Conservation (phyloP, 2,797 vertebrate species). For the Chelon auratus region DNA sequence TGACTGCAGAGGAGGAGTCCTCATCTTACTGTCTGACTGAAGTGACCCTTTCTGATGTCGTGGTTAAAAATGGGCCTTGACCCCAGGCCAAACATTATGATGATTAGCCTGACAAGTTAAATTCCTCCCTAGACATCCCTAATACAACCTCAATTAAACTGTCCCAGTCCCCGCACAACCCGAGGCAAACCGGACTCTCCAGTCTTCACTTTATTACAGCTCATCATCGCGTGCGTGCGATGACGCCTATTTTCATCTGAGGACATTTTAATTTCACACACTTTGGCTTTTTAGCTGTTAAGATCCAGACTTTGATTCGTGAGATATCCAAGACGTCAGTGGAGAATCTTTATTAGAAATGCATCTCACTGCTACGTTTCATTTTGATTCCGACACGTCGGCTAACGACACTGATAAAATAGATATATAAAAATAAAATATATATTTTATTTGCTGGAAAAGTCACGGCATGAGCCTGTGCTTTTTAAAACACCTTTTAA, state of each 20-base stretch:
- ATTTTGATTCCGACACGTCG: slow-evolving; percentile 45
- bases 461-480: background rate
- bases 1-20: slow-evolving; percentile 41
- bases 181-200: slow-evolving; percentile 31
- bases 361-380: slow-evolving; percentile 51
- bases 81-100: slow-evolving; percentile 70
- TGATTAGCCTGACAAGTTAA: slow-evolving; percentile 76
- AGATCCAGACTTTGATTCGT: slow-evolving; percentile 67
- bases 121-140: slow-evolving; percentile 63
- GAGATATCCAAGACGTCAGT: slow-evolving; percentile 55
- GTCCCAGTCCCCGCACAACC: slow-evolving; percentile 47
- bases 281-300: slow-evolving; percentile 64
- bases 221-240: slow-evolving; percentile 59
- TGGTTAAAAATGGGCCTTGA: slow-evolving; percentile 63
- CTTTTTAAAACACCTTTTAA: slow-evolving; percentile 33
- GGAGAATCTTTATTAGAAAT: slow-evolving; percentile 68
- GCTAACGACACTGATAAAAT: slow-evolving; percentile 36
- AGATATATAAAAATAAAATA: slow-evolving; percentile 26
- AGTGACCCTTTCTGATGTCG: slow-evolving; percentile 56
- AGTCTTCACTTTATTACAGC: slow-evolving; percentile 57
- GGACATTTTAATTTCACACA: slow-evolving; percentile 82
- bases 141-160: slow-evolving; percentile 76
- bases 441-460: slow-evolving; percentile 11
- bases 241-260: slow-evolving; percentile 56
- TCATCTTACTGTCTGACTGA: slow-evolving; percentile 49